A percentile compares a stretch with the other conserved stretches of the same genome.
Conservation (phyloP, 2,113 vertebrate genomes). For the Recurvirostra avosetta region DNA sequence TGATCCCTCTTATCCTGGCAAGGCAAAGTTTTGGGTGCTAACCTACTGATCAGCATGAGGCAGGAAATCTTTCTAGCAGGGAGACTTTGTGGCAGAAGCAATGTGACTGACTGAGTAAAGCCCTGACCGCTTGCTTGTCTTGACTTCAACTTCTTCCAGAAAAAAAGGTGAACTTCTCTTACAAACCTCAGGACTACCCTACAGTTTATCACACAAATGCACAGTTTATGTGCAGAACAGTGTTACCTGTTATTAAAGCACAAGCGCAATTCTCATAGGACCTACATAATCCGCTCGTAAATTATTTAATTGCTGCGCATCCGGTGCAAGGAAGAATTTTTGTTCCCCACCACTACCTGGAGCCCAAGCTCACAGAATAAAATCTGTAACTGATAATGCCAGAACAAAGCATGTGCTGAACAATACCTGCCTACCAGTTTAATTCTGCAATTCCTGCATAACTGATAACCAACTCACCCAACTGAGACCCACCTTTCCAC, state of each 20-base stretch:
- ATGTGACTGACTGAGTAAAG: background rate
- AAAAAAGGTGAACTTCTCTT: background rate
- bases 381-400: background rate
- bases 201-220: background rate
- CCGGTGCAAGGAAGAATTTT: background rate
- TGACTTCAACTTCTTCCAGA: background rate
- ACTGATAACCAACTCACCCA: accelerated
- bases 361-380: background rate
- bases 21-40: background rate
- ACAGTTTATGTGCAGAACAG: background rate
- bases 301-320: background rate
- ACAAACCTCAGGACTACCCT: background rate
- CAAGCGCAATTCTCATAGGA: background rate
- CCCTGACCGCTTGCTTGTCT: background rate
- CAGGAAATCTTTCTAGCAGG: background rate
- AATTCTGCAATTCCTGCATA: background rate
- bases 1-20: background rate
- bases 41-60: background rate
- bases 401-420: background rate
- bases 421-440: background rate
- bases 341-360: background rate
- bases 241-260: background rate
- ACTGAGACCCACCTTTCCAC: constrained; percentile 79
- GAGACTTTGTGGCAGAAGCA: background rate
- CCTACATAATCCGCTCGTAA: background rate